phyloP scores from a whole-genome alignment of 2,888 invertebrate species.

The Calliphora vomitoria region DNA sequence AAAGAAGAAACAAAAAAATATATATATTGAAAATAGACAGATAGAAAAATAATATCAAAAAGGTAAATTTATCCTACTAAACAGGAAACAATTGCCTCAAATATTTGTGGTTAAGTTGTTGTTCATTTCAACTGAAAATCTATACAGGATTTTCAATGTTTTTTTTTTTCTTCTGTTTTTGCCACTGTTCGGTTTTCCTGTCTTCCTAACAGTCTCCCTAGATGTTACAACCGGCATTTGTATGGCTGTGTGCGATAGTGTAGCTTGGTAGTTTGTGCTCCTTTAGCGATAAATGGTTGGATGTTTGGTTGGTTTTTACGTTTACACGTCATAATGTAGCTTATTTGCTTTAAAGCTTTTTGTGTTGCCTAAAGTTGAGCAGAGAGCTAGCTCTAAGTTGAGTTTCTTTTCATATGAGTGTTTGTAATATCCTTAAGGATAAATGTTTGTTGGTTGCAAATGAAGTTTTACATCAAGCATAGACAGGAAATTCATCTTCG shows the following conservation, averaged over 20 bases:
- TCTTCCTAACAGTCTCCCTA: neutral
- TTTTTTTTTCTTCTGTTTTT: constrained; percentile 6
- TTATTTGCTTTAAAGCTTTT: constrained; percentile 70
- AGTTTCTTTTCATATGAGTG: constrained; percentile 67
- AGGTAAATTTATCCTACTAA: constrained; percentile 66
- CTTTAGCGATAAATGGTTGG: constrained; percentile 10
- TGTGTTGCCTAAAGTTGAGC: constrained; percentile 49
- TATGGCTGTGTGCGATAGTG: neutral
- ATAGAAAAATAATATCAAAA: constrained; percentile 48
- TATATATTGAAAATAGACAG: constrained; percentile 2
- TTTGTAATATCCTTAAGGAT: constrained; percentile 74
- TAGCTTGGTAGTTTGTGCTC: constrained; percentile 7
- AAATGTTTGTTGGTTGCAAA: constrained; percentile 74
- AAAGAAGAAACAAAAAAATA: neutral
- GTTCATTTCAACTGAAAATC: constrained; percentile 59
- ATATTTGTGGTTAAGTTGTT: constrained; percentile 68
- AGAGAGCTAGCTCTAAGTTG: constrained; percentile 39
- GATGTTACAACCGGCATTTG: neutral
- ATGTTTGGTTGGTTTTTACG: constrained; percentile 35
- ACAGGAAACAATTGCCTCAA: constrained; percentile 72
- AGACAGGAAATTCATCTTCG: constrained; percentile 75
- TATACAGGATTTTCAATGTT: constrained; percentile 38
- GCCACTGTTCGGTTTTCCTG: constrained; percentile 34
- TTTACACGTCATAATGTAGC: constrained; percentile 68
- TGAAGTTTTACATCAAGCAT: constrained; percentile 73